phyloP scores from a whole-genome alignment of 2,113 vertebrate species.

The Carollia perspicillata region DNA sequence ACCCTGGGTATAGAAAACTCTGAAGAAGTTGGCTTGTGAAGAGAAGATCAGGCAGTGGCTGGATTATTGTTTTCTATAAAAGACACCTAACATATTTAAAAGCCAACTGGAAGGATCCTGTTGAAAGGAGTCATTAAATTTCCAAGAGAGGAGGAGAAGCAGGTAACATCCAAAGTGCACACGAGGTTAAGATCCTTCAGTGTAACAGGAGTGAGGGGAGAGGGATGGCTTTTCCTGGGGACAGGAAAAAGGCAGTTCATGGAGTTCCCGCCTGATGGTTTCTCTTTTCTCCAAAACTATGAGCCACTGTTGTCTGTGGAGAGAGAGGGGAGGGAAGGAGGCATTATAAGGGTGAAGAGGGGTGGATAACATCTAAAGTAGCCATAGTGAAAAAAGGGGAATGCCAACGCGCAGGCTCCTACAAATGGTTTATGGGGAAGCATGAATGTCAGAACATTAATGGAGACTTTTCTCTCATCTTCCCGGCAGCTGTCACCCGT shows the following conservation, averaged over 20 bases:
- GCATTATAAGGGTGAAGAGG: not conserved
- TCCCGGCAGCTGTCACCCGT: not conserved
- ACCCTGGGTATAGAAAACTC: not conserved
- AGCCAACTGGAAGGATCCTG: not conserved
- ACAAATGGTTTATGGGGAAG: not conserved
- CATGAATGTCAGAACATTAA: not conserved
- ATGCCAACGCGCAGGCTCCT: not conserved
- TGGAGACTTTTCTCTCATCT: conserved; percentile 2
- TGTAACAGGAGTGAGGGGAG: not conserved
- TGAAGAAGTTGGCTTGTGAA: not conserved
- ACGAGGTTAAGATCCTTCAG: not conserved
- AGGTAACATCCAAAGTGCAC: not conserved
- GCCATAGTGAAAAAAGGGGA: not conserved
- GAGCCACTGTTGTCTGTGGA: not conserved
- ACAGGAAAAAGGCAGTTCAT: not conserved
- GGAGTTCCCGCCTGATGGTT: not conserved
- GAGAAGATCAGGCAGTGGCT: not conserved
- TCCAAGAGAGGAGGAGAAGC: not conserved
- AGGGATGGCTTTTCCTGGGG: not conserved
- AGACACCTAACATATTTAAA: not conserved
- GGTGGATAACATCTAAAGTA: not conserved
- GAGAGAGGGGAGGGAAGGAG: not conserved
- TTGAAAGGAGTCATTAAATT: not conserved
- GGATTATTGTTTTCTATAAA: not conserved
- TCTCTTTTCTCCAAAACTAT: not conserved